A percentile compares a stretch with the other conserved stretches of the same genome.
Conservation (phyloP, 2,888 invertebrate species). For the Emmelina monodactyla region DNA sequence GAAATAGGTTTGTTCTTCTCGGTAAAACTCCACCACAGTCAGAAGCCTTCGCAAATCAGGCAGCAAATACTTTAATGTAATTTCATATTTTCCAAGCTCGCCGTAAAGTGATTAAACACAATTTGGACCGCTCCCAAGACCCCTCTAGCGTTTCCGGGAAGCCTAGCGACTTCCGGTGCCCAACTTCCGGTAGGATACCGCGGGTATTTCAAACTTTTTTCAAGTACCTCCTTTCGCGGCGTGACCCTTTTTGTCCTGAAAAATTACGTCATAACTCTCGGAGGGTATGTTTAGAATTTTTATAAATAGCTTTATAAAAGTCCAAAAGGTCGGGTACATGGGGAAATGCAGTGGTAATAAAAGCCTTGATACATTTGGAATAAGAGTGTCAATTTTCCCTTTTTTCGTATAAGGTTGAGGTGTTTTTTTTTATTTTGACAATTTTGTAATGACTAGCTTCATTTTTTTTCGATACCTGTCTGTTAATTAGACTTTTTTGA, state of each 20-base stretch:
- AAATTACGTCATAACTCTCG: conserved; percentile 13
- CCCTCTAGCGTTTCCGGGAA: conserved; percentile 58
- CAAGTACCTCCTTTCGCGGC: conserved; percentile 35
- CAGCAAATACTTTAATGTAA: no score
- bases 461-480: no score
- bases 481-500: no score
- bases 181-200: conserved; percentile 53
- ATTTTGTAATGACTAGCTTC: no score
- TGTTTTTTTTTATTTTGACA: no score
- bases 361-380: no score
- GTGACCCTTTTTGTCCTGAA: conserved; percentile 40
- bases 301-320: background rate
- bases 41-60: no score
- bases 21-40: no score
- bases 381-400: no score
- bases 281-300: background rate
- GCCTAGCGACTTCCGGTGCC: conserved; percentile 54
- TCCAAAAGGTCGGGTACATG: background rate
- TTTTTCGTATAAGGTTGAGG: no score
- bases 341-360: background rate
- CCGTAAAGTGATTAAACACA: conserved; percentile 51
- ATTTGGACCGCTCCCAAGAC: conserved; percentile 44
- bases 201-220: conserved; percentile 45
- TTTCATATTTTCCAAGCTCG: conserved; percentile 27
- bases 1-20: no score